Percentiles rank a stretch among this genome's conserved stretches.
Conservation (phyloP, 2,113 vertebrate genomes). For the Cyprinodon variegatus region DNA sequence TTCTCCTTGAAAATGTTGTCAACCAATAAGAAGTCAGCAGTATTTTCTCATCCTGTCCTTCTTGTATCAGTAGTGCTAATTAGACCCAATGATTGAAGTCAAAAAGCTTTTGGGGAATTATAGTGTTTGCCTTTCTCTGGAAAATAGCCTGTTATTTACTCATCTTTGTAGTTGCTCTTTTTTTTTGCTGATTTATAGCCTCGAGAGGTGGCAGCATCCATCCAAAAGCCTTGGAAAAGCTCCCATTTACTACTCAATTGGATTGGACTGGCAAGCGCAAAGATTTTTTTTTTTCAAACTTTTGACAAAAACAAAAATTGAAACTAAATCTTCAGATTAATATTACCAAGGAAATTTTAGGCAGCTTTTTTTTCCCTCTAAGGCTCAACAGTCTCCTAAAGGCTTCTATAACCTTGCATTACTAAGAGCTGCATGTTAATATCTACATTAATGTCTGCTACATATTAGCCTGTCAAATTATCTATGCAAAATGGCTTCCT, state of each 20-base stretch:
- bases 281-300: slow-evolving; percentile 17
- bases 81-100: not conserved
- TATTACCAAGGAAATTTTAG: not conserved
- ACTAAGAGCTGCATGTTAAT: slow-evolving; percentile 1
- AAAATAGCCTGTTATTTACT: slow-evolving; percentile 6
- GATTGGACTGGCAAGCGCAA: slow-evolving; percentile 18
- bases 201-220: slow-evolving; percentile 1
- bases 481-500: not conserved
- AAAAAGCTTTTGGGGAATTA: not conserved
- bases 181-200: slow-evolving; percentile 20
- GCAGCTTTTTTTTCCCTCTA: slow-evolving; percentile 18
- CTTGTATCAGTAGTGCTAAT: not conserved
- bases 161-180: slow-evolving; percentile 10
- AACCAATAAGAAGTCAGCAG: not conserved
- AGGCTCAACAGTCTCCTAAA: slow-evolving; percentile 2
- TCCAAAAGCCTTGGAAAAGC: slow-evolving; percentile 30
- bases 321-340: not conserved
- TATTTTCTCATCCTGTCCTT: not conserved
- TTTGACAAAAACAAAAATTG: not conserved
- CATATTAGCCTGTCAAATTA: slow-evolving; percentile 4
- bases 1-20: not conserved
- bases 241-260: slow-evolving; percentile 25
- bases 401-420: not conserved
- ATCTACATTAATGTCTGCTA: not conserved
- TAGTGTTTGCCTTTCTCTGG: not conserved